phyloP scores from a whole-genome alignment of 2,888 invertebrate species.

The Erynnis tages region DNA sequence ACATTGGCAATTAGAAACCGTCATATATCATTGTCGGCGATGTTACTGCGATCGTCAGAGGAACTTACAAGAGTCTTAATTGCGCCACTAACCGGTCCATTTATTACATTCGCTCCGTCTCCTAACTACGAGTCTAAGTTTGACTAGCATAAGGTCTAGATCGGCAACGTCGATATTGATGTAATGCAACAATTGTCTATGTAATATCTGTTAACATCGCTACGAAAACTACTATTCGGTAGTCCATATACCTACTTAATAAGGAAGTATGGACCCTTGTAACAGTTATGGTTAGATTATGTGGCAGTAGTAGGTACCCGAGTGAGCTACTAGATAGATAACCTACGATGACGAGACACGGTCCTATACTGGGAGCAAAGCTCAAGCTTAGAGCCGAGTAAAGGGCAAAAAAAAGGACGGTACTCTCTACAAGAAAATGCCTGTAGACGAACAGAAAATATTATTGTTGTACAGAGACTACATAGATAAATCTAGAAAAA shows the following conservation, averaged over 20 bases:
- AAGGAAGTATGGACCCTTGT: slow-evolving; percentile 1
- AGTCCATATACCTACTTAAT: slow-evolving; percentile 5
- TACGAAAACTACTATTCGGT: slow-evolving; percentile 13
- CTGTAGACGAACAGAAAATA: too few species aligned
- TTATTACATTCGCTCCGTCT: slow-evolving; percentile 27
- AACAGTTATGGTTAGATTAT: too few species aligned
- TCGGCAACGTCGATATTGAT: neutral
- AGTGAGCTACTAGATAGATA: too few species aligned
- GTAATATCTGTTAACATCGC: slow-evolving; percentile 10
- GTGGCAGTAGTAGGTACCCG: too few species aligned
- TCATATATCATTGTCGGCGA: slow-evolving; percentile 36
- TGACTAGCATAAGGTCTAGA: neutral
- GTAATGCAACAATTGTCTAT: neutral
- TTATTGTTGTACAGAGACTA: too few species aligned
- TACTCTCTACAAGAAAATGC: too few species aligned
- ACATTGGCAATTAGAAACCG: slow-evolving; percentile 43
- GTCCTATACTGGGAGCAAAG: too few species aligned
- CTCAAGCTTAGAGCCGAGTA: too few species aligned
- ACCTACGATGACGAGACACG: too few species aligned
- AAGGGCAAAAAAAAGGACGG: too few species aligned
- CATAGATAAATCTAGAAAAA: too few species aligned
- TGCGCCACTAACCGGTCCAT: slow-evolving; percentile 31
- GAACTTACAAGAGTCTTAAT: slow-evolving; percentile 31
- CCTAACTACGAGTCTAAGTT: neutral
- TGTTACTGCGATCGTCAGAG: slow-evolving; percentile 36